Conservation (phyloP, 2,888 invertebrate species). For the Melipona bicolor region DNA sequence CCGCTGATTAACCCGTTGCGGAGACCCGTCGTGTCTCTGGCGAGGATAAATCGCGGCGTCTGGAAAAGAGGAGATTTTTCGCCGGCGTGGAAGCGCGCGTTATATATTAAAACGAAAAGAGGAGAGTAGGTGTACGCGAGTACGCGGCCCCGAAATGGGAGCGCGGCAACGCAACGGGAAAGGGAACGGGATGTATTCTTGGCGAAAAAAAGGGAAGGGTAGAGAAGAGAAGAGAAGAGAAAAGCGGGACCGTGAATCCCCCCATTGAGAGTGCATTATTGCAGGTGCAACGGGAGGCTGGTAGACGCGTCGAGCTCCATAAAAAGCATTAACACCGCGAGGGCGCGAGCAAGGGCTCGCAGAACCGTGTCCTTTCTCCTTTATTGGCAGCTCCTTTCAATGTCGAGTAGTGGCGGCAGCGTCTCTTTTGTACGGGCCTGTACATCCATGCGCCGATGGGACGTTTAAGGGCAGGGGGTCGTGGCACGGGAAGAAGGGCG, state of each 20-base stretch:
- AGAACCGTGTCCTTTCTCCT: slow-evolving; percentile 41
- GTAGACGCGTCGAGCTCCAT: slow-evolving; percentile 22
- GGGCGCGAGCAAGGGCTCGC: slow-evolving; percentile 44
- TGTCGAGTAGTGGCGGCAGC: slow-evolving; percentile 55
- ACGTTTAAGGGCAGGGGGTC: slow-evolving; percentile 48
- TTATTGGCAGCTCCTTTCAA: slow-evolving; percentile 61
- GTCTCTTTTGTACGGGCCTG: slow-evolving; percentile 64
- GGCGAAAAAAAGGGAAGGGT: not conserved
- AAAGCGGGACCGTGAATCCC: slow-evolving; percentile 3
- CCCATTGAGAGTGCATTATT: slow-evolving; percentile 42
- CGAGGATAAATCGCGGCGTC: not conserved
- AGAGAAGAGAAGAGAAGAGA: not conserved
- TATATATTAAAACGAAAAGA: slow-evolving; percentile 50
- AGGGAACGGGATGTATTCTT: not conserved
- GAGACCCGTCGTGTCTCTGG: not conserved
- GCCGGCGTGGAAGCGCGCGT: slow-evolving; percentile 9
- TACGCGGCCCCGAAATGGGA: not conserved
- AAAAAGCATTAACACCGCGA: slow-evolving; percentile 51
- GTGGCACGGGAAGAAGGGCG: slow-evolving; percentile 51
- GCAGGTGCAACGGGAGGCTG: slow-evolving; percentile 51
- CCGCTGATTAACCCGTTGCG: slow-evolving; percentile 43
- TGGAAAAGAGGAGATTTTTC: not conserved
- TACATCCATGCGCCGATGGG: slow-evolving; percentile 31
- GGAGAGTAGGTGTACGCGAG: not conserved
- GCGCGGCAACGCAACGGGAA: not conserved